Conservation (phyloP, 2,888 invertebrate species). For the Proisotoma minuta region DNA sequence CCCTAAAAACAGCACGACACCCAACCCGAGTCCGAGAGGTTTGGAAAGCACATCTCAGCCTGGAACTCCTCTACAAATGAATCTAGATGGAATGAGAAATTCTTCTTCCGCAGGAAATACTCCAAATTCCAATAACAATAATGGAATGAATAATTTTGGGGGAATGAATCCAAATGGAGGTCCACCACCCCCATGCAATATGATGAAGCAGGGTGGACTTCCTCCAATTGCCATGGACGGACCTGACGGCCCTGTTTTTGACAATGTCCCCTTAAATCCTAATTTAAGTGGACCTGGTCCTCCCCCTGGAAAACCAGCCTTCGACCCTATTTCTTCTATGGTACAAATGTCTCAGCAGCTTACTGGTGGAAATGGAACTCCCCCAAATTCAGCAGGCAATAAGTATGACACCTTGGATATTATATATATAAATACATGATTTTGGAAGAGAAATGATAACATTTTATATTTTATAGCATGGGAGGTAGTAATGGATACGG, state of each 20-base stretch:
- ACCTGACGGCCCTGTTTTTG: constrained; percentile 48
- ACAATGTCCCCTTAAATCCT: constrained; percentile 52
- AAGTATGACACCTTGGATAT: no score
- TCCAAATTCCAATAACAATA: neutral
- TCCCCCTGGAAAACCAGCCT: constrained; percentile 54
- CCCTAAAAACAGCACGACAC: constrained; percentile 46
- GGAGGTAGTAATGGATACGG: constrained; percentile 41
- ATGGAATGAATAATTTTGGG: constrained; percentile 23
- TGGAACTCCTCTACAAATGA: constrained; percentile 47
- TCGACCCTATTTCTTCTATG: constrained; percentile 88
- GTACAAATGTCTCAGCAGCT: constrained; percentile 93
- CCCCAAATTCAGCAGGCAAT: constrained; percentile 50
- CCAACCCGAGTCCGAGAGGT: constrained; percentile 47
- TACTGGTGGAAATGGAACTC: constrained; percentile 67
- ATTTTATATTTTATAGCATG: neutral
- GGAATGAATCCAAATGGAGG: constrained; percentile 35
- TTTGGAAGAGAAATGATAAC: no score
- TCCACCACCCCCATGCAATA: constrained; percentile 35
- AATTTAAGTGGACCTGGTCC: constrained; percentile 49
- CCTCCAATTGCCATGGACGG: constrained; percentile 40
- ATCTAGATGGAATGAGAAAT: constrained; percentile 45
- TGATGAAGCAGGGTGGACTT: constrained; percentile 45
- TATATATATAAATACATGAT: no score
- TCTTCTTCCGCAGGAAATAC: constrained; percentile 10
- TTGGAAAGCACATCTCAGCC: constrained; percentile 46